These are phyloP conservation scores for Eclectus roratus DNA, from an alignment of 2,113 vertebrate genomes.

Conservation along the genomic window DNA sequence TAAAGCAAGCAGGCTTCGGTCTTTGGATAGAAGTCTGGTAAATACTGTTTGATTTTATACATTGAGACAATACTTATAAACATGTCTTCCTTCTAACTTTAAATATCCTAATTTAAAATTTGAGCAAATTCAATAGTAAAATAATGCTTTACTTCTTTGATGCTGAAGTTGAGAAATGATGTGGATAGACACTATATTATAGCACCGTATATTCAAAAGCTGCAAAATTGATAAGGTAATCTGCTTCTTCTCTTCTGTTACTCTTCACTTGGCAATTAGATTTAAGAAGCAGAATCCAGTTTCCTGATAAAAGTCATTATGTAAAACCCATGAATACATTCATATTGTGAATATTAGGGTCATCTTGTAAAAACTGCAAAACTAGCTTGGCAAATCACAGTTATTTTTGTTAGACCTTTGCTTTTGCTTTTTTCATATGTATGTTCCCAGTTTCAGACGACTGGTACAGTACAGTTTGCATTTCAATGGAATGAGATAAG, in stretches of 20 bases:
- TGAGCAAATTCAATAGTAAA: conserved; percentile 71
- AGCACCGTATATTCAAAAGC: conserved; percentile 78
- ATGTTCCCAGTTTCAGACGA: conserved; percentile 56
- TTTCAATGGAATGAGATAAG: conserved; percentile 80
- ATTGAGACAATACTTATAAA: conserved; percentile 59
- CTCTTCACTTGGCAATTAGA: conserved; percentile 79
- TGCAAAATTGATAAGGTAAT: conserved; percentile 82
- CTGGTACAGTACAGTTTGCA: conserved; percentile 71
- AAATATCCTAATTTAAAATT: conserved; percentile 70
- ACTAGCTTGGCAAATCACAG: conserved; percentile 70
- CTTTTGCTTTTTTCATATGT: conserved; percentile 65
- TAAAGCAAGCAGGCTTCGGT: not conserved
- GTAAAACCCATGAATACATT: conserved; percentile 82
- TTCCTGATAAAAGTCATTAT: conserved; percentile 81
- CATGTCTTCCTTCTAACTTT: conserved; percentile 40
- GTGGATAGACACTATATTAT: conserved; percentile 76
- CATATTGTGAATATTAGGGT: conserved; percentile 80
- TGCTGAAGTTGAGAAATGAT: conserved; percentile 74
- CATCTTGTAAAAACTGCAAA: conserved; percentile 77
- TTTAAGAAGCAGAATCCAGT: conserved; percentile 79
- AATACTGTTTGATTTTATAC: not conserved
- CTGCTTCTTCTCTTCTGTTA: conserved; percentile 76
- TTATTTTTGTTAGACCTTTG: conserved; percentile 77
- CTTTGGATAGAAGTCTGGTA: not conserved
- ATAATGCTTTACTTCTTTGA: conserved; percentile 69